Percentiles rank a stretch among this genome's conserved stretches.
Evolutionary conservation across 2,888 invertebrate genomes (phyloP).

Genomic region (Tenodera sinensis): DNA sequence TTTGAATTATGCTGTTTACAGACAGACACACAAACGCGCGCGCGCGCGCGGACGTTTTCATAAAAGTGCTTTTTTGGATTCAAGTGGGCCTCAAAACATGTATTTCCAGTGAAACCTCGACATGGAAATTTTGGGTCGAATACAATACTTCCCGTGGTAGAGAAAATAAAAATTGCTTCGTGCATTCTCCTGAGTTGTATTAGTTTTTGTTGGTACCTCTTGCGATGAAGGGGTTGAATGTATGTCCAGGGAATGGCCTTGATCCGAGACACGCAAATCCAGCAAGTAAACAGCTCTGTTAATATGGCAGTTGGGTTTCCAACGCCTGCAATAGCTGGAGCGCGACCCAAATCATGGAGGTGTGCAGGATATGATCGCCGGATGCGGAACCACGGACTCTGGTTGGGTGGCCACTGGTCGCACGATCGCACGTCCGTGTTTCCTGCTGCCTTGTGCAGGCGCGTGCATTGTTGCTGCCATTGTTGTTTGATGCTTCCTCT

Average conservation of each 20-base stretch:
- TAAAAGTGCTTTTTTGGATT: no score
- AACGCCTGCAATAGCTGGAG: neutral
- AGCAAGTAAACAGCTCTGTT: neutral
- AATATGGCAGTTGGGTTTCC: neutral
- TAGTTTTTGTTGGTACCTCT: no score
- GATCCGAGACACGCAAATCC: neutral
- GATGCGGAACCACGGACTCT: neutral
- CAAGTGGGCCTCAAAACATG: no score
- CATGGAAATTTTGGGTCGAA: no score
- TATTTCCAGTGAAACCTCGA: no score
- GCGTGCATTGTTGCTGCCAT: neutral
- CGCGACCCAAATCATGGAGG: neutral
- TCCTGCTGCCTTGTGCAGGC: neutral
- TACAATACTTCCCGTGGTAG: no score
- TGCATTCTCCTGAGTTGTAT: no score
- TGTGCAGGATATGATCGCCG: neutral
- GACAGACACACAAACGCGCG: no score
- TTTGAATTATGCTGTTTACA: no score
- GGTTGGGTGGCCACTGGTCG: neutral
- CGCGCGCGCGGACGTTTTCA: no score
- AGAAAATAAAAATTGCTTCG: no score
- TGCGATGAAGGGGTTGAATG: no score
- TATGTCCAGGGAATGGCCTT: neutral
- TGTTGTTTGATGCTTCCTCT: neutral
- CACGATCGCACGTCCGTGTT: neutral